Base-by-base conservation (phyloP, 2,113 vertebrate genomes). In the Mus pahari region DNA sequence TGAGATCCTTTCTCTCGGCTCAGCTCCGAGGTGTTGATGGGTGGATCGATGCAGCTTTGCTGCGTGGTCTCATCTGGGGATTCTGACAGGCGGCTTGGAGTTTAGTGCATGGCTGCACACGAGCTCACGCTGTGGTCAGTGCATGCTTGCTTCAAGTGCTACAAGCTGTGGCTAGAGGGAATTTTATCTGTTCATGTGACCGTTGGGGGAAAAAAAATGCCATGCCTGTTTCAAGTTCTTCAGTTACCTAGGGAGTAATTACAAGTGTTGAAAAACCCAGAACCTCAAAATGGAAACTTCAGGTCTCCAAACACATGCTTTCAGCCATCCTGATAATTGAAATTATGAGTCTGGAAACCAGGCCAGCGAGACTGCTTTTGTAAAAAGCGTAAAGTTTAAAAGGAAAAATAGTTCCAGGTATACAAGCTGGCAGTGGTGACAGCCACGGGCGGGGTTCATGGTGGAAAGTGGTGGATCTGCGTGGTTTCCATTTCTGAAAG, bases 61-160 rank as follows among this genome's bases (percentile, higher is more conserved):
- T 42, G 31, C 50, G 73, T 42, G 28, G 4, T 77, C 90, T 86
- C 92, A 60, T 14, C 78, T 83, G 96, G 92, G 88, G 73, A 71
- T 89, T 93, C 45, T 45, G 20, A 33, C 24, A 86, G 55, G 74
- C 1, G 0, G n/a, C 64, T 31, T 36, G 55, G 92, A 64, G 75
- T 42, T 53, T 3, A 19, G 86, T 53, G 50, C 26, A 4, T 1
- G 26, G 11, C 4, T 73, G 89, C 53, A 2, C 50, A 62, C 0
- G 7, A 16, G n/a, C 83, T n/a, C 3, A 4, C 55, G 81, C 12
- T 28, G 45, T 31, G 88, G 90, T 42, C 73, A 10, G 28, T 0
- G 1, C 26, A 9, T 4, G 10, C 19, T 33, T 0, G 1, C 28
- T 94, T 77, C 13, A 58, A 87, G 86, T 50, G 84, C 64, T 93